Evolutionary conservation across 37 sponge, comb jelly and placozoan genomes (phyloP).

Genomic region (Crambe crambe): DNA sequence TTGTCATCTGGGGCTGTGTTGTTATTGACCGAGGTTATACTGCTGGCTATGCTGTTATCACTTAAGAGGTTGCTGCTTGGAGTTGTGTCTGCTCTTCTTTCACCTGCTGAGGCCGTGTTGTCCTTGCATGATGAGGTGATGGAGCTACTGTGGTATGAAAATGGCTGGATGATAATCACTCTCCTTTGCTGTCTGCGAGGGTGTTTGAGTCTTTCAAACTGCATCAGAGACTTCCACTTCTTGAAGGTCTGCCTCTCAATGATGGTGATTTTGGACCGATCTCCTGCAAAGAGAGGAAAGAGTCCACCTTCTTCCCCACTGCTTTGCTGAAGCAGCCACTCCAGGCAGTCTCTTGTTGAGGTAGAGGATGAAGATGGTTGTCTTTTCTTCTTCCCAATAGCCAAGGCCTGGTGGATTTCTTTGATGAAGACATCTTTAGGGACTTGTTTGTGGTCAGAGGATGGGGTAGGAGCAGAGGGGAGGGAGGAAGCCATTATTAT

Average conservation of each 20-base stretch:
- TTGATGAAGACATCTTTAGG: neutral
- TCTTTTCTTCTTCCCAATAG: neutral
- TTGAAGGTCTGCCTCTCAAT: slow-evolving; percentile 57
- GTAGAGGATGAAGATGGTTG: no score
- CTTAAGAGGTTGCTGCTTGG: neutral
- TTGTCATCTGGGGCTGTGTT: neutral
- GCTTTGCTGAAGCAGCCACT: neutral
- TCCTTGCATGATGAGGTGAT: no score
- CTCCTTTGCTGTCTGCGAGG: slow-evolving; percentile 31
- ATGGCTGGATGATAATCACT: slow-evolving; percentile 65
- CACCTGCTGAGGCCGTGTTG: no score
- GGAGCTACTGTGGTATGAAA: neutral
- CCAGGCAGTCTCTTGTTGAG: neutral
- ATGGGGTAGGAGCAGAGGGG: no score
- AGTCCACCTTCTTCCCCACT: neutral
- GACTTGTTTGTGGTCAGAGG: neutral
- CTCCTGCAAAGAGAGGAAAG: neutral
- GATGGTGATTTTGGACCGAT: neutral
- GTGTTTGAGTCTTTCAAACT: slow-evolving; percentile 45
- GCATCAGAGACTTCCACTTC: slow-evolving; percentile 51
- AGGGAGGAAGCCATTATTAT: neutral
- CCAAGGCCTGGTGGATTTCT: neutral
- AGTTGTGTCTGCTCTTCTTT: no score
- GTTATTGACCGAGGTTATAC: no score
- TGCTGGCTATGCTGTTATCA: no score